Percentiles rank a stretch among this genome's conserved stretches.
phyloP scores from a whole-genome alignment of 2,797 vertebrate species.

The Sebastes ruberrimus region DNA sequence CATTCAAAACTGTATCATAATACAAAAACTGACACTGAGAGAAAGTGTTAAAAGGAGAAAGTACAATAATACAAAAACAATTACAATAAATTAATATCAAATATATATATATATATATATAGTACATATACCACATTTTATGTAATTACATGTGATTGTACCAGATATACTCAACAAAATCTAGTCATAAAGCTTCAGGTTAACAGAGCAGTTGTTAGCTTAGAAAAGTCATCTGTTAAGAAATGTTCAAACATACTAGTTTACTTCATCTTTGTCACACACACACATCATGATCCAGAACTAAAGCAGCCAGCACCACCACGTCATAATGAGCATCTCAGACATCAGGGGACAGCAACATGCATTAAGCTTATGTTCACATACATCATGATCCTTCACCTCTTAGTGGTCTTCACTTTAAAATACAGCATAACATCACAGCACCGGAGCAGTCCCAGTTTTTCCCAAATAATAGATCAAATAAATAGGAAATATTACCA shows the following conservation, averaged over 20 bases:
- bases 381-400: background rate
- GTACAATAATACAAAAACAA: constrained; percentile 62
- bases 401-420: constrained; percentile 23
- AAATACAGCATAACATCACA: constrained; percentile 19
- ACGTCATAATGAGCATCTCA: constrained; percentile 5
- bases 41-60: constrained; percentile 40
- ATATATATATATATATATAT: constrained; percentile 28
- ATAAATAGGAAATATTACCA: constrained; percentile 44
- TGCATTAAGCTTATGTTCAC: background rate
- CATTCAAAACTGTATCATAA: constrained; percentile 29
- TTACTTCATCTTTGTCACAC: constrained; percentile 6
- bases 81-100: constrained; percentile 74
- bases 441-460: background rate
- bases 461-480: constrained; percentile 22
- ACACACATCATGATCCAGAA: background rate
- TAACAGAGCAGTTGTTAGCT: constrained; percentile 44
- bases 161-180: constrained; percentile 28
- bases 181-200: constrained; percentile 23
- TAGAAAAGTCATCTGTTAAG: constrained; percentile 31
- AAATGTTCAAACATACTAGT: constrained; percentile 9
- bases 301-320: constrained; percentile 21
- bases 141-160: constrained; percentile 51
- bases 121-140: constrained; percentile 13
- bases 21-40: constrained; percentile 25
- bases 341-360: constrained; percentile 15